Evolutionary conservation across 2,888 invertebrate genomes (phyloP).

Genomic region (Epirrhoe tristata): DNA sequence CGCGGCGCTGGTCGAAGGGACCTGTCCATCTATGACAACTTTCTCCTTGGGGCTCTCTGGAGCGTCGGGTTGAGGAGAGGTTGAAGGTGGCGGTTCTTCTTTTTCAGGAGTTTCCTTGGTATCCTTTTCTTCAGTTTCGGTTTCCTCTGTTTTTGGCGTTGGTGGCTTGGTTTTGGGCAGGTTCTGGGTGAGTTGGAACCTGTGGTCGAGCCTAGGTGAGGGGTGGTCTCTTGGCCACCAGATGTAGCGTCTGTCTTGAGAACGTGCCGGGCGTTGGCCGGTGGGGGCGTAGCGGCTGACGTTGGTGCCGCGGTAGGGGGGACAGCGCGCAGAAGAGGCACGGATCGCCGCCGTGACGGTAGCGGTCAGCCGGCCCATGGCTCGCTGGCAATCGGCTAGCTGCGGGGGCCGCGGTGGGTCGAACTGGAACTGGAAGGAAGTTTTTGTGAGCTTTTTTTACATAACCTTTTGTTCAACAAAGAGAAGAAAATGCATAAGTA

Average conservation of each 20-base stretch:
- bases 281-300: conserved; percentile 77
- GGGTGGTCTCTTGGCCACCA: conserved; percentile 75
- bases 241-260: conserved; percentile 66
- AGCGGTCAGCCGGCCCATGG: conserved; percentile 70
- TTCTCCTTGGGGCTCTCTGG: conserved; percentile 57
- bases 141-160: conserved; percentile 44
- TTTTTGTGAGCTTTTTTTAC: neutral
- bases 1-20: conserved; percentile 70
- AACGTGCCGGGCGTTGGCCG: conserved; percentile 66
- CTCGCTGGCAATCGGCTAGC: conserved; percentile 68
- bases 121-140: conserved; percentile 48
- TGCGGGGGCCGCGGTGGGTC: conserved; percentile 72
- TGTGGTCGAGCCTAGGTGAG: conserved; percentile 62
- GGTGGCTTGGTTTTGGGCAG: conserved; percentile 42
- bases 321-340: conserved; percentile 68
- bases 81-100: conserved; percentile 40
- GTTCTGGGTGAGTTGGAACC: conserved; percentile 58
- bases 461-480: too few relatives aligned
- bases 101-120: conserved; percentile 44
- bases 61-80: conserved; percentile 44
- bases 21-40: conserved; percentile 59
- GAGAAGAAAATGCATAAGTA: too few relatives aligned
- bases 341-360: conserved; percentile 74
- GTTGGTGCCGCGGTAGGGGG: conserved; percentile 75
- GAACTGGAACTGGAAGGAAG: conserved; percentile 68